phyloP scores from a whole-genome alignment of 2,888 invertebrate genomes.

The Meloe dianella region DNA sequence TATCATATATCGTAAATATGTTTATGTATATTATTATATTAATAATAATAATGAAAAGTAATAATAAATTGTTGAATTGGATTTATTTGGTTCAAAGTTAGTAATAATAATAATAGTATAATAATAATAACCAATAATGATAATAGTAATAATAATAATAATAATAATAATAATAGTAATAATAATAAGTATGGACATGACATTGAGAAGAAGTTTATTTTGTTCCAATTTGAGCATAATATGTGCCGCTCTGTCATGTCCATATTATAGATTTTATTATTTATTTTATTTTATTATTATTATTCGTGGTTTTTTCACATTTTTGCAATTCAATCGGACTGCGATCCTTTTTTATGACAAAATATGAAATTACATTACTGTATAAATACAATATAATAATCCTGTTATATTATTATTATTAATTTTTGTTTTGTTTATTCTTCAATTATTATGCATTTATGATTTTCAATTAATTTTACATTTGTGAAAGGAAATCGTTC shows the following conservation, averaged over 20 bases:
- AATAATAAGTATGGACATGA: conserved; percentile 54
- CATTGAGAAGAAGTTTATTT: conserved; percentile 45
- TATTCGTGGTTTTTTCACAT: background rate
- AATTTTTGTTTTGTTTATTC: background rate
- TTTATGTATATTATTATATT: conserved; percentile 36
- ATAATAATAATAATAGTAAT: conserved; percentile 45
- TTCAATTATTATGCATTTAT: background rate
- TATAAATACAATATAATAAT: conserved; percentile 50
- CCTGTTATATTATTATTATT: conserved; percentile 46
- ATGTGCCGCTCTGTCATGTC: conserved; percentile 49
- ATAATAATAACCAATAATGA: conserved; percentile 38
- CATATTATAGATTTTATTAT: conserved; percentile 33
- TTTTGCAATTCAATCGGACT: conserved; percentile 21
- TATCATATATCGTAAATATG: conserved; percentile 42
- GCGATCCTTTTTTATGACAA: conserved; percentile 35
- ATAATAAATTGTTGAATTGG: conserved; percentile 46
- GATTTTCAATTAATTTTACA: conserved; percentile 38
- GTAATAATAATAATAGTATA: conserved; percentile 49
- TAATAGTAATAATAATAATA: conserved; percentile 51
- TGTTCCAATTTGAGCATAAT: conserved; percentile 49
- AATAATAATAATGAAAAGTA: conserved; percentile 28
- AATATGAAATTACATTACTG: conserved; percentile 47
- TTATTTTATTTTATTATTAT: conserved; percentile 8
- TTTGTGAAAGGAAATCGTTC: conserved; percentile 49
- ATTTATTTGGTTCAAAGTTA: conserved; percentile 55